Base-by-base conservation (phyloP, 2,888 invertebrate species). In the Hyles lineata region DNA sequence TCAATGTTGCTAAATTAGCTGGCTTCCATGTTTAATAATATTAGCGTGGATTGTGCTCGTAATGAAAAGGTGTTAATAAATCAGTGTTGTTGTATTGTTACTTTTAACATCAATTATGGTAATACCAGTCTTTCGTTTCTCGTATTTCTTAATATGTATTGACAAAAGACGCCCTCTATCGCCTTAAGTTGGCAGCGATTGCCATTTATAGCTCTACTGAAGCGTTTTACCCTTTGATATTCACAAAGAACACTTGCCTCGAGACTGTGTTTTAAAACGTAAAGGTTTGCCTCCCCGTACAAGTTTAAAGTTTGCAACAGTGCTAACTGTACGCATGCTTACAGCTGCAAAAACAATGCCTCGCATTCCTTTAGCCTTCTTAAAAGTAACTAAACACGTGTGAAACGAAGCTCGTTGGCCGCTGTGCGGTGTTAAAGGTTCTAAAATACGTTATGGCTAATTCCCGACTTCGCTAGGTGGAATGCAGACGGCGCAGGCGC, bases 401-500 rank as follows among this genome's bases (percentile, higher is more conserved):
- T 78, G 79, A 80, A 79, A 72, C 74, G 72, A 62, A 70, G 63
- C 62, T 55, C 62, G 62, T 63, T 35, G 72, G 62, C 25, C 76
- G 75, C 70, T 76, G 78, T 77, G 79, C 78, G 76, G 79, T 81
- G 82, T 74, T 78, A 83, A 82, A 82, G 82, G 83, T 81, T 86
- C 83, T 88, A 84, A 87, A 89, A 89, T 87, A 87, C 86, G 86
- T 89, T 89, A 90, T 89, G 82, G 87, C 87, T 89, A 90, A 90
- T 90, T 87, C 87, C 82, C 76, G 76, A 80, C 80, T 84, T 82
- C 78, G 82, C 83, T 79, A 79, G 79, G 83, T 84, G 90, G 91
- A 92, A 92, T 92, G 91, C 86, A 84, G 85, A 78, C 83, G 75
- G 77, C 77, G 79, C 79, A 76, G 77, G 81, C 75, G 82, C 82